Base-by-base conservation (phyloP, 2,888 invertebrate genomes). In the Dyspetes luteomarginatus region DNA sequence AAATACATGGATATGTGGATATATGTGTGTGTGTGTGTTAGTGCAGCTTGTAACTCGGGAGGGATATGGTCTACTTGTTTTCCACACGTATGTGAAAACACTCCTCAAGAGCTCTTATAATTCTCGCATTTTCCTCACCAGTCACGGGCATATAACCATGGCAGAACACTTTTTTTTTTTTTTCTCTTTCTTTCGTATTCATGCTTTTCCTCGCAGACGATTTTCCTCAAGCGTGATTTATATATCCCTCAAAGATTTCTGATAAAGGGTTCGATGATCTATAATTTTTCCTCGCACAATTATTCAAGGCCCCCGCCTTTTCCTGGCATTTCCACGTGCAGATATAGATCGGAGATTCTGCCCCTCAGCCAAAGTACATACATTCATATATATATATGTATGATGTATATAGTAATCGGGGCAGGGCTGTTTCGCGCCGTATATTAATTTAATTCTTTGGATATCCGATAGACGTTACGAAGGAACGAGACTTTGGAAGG, bases 391-490 rank as follows among this genome's bases (percentile, higher is more conserved):
- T 22, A 60, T 41, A 60, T 19, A 41, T 5, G 45, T 64, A 64
- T 24, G 30, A n/a, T 2, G 19, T 28, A 36, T n/a, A n/a, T n/a
- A 55, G 41, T 5, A 15, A 48, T 48, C 17, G 80, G 74, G 68
- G 74, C 76, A 74, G 83, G 78, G 84, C 88, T 90, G 88, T 89
- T 90, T 90, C 88, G 87, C 87, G 83, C 85, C 88, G 89, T 90
- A 90, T 92, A 91, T 91, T 92, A 91, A 92, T 92, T 91, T 90
- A 90, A 92, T 91, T 91, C 91, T 90, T 91, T 90, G 89, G 90
- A 91, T 91, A 91, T 87, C 89, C 90, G 91, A 91, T 91, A 90
- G 90, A 91, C 87, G 89, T 76, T 84, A 83, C 52, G 83, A 81
- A 84, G 72, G 85, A 83, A 83, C 58, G 60, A 43, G 86, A 65